phyloP scores from a whole-genome alignment of 23 tunicate genomes.

The Trididemnum clinides region DNA sequence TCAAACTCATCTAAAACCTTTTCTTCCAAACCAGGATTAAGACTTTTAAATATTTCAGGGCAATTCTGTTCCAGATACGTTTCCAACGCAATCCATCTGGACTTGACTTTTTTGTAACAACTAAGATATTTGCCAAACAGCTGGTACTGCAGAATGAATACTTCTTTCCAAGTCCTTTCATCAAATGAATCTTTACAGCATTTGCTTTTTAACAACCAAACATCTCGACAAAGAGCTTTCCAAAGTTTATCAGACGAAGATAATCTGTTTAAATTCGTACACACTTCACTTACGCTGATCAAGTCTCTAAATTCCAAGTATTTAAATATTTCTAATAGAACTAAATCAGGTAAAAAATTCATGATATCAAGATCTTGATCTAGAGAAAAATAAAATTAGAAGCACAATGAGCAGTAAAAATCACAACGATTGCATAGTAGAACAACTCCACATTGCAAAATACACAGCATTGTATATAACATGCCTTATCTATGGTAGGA shows the following conservation, averaged over 20 bases:
- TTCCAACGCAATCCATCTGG: constrained; percentile 29
- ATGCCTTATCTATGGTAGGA: too few species aligned
- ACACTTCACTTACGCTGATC: not conserved
- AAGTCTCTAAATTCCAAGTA: constrained; percentile 24
- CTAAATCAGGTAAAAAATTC: constrained; percentile 30
- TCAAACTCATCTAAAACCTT: constrained; percentile 7
- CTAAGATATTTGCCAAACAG: not conserved
- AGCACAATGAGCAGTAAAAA: too few species aligned
- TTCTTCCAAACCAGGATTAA: constrained; percentile 39
- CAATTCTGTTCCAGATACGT: not conserved
- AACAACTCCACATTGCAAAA: too few species aligned
- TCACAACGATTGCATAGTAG: too few species aligned
- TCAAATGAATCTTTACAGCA: not conserved
- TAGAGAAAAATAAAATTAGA: too few species aligned
- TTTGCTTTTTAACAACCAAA: not conserved
- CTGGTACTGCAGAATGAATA: not conserved
- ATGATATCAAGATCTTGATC: too few species aligned
- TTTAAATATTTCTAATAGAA: constrained; percentile 8
- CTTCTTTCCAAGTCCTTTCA: constrained; percentile 24
- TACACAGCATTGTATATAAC: too few species aligned
- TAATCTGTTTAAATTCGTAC: not conserved
- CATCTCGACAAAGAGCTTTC: constrained; percentile 4
- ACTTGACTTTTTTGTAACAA: constrained; percentile 26
- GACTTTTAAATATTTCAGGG: constrained; percentile 14
- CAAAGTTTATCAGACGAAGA: not conserved